These are phyloP conservation scores for Desmodus rotundus DNA, from an alignment of 2,113 vertebrate genomes.

Conservation along the genomic window DNA sequence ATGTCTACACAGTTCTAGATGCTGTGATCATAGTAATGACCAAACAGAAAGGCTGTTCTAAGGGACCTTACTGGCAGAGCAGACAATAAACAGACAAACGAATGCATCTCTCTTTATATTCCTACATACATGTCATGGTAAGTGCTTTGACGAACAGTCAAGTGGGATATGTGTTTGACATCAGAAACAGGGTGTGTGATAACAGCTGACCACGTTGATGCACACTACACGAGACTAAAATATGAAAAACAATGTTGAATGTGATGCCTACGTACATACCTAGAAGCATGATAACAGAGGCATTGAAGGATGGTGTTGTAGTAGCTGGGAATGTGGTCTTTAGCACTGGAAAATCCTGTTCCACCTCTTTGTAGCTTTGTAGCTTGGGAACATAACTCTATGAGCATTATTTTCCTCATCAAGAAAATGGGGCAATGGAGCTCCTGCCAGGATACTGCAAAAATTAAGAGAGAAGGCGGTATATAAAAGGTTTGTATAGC, in stretches of 20 bases:
- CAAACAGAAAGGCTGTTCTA: not conserved
- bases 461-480: not conserved
- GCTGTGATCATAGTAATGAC: not conserved
- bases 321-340: not conserved
- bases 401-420: not conserved
- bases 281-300: not conserved
- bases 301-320: not conserved
- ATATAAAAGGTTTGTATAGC: not conserved
- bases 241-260: not conserved
- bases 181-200: not conserved
- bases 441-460: not conserved
- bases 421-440: not conserved
- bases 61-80: not conserved
- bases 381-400: not conserved
- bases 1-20: not conserved
- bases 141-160: not conserved
- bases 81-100: not conserved
- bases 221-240: not conserved
- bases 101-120: not conserved
- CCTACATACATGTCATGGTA: not conserved
- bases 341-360: fast-evolving
- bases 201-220: not conserved
- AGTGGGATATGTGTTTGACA: not conserved
- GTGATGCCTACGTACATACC: no score
- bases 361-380: not conserved